Conservation (phyloP, 2,113 vertebrate genomes). For the Brachypteracias leptosomus region DNA sequence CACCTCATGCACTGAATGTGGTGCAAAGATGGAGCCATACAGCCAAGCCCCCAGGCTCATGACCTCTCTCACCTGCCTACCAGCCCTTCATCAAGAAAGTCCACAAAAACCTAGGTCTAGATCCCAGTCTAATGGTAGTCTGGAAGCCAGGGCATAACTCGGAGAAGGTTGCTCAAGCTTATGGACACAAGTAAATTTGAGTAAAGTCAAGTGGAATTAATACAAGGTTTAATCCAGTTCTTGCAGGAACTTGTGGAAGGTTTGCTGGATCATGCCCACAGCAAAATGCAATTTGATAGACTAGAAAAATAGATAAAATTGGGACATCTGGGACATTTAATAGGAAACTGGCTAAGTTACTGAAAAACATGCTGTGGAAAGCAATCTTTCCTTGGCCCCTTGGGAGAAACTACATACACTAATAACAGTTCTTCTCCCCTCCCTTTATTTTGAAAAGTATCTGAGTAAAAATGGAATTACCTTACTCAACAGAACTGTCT, state of each 20-base stretch:
- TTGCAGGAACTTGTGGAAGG: background rate
- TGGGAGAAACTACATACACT: background rate
- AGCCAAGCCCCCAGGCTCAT: background rate
- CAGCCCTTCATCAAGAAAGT: background rate
- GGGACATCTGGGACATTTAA: conserved; percentile 19
- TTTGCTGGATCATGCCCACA: background rate
- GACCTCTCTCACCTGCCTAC: background rate
- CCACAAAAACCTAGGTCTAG: background rate
- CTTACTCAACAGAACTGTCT: conserved; percentile 42
- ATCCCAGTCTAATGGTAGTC: background rate
- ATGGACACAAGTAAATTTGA: background rate
- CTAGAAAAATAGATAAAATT: conserved; percentile 8
- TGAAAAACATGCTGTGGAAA: conserved; percentile 19
- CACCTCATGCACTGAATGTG: rapidly evolving
- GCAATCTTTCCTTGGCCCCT: background rate
- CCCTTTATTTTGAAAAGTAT: background rate
- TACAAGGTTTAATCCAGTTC: background rate
- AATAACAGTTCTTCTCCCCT: background rate
- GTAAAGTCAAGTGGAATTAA: background rate
- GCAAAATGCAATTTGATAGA: background rate
- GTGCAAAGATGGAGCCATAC: background rate
- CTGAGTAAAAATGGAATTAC: conserved; percentile 42
- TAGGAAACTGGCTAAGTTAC: background rate
- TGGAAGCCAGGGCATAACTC: background rate
- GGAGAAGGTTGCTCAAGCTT: background rate